Evolutionary conservation across 2,113 vertebrate genomes (phyloP).

Genomic region (Crotophaga sulcirostris): DNA sequence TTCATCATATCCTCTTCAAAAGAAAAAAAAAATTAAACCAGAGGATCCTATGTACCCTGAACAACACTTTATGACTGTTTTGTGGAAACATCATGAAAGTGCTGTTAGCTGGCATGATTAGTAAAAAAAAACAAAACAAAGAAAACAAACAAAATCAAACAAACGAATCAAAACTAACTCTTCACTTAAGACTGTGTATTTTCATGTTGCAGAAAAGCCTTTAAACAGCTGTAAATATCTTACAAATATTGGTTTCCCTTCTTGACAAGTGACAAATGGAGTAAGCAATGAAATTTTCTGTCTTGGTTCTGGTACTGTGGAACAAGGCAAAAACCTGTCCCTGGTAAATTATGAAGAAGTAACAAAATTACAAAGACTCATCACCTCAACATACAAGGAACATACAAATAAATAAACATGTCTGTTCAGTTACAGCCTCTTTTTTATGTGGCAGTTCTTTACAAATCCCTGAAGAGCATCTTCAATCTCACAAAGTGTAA

Average conservation of each 20-base stretch:
- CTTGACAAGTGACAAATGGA: neutral
- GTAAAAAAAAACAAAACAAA: neutral
- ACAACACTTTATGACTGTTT: neutral
- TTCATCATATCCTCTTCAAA: neutral
- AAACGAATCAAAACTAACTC: neutral
- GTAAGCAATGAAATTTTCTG: neutral
- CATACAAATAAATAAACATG: neutral
- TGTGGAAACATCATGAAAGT: neutral
- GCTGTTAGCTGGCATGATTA: neutral
- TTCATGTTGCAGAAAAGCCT: neutral
- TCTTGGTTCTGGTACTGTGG: neutral
- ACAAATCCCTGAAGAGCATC: neutral
- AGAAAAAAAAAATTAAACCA: neutral
- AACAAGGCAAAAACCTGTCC: neutral
- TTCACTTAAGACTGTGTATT: neutral
- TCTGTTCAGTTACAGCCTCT: neutral
- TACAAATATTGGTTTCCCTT: neutral
- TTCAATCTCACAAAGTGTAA: neutral
- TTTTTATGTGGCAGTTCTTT: neutral
- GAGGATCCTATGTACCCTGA: neutral
- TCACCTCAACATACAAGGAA: neutral
- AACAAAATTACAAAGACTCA: neutral
- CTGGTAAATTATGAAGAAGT: neutral
- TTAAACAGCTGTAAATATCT: neutral
- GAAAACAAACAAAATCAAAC: neutral